Evolutionary conservation across 2,888 invertebrate species (phyloP), one percentile per base, ranked within the genome.

Genomic region (Cecidostiba fungosa): DNA sequence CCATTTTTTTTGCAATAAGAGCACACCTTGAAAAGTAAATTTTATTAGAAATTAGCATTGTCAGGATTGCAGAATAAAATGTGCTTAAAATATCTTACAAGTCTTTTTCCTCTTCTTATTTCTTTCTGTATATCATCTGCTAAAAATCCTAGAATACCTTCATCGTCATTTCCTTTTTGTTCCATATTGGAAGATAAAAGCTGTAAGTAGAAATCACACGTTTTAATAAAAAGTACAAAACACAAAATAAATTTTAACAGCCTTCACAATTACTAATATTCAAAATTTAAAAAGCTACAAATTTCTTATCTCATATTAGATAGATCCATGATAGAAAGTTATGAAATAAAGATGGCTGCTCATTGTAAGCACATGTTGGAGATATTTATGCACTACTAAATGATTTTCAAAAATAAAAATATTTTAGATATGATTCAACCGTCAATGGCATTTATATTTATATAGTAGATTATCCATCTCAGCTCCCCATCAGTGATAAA

Each of bases 91-190:
- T 5, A 77, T 92, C 94, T 94, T 94, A 96, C 97, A 94, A 97
- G 94, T 90, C 94, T 94, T 76, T 94, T 94, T 70, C 96, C 95
- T 87, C 97, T 94, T 23, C 93, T 93, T 0, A 95, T 90, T 93
- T 98, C 98, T 47, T 94, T 94, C 16, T 94, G 88, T 29, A 98
- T 97, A 91, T 98, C 97, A 0, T 92, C 90, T 1, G 94, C 93
- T 54, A 96, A 90, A 91, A 98, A 98, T 0, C 97, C 97, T 86
- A 96, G 94, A 47, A 98, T 95, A 0, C 97, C 97, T 82, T 96
- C 95, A 3, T 95, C 92, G 86, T 96, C 97, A 10, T 92, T 91
- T 0, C 96, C 97, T 87, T 95, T 95, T 90, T 97, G 97, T 72
- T 95, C 92, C 89, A 97, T 93, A 84, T 95, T 96, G 6, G 96